Evolutionary conservation across 1,140 invertebrate genomes (phyloP), one percentile per base, ranked within the genome.

Genomic region (Lordiphosa mommai): DNA sequence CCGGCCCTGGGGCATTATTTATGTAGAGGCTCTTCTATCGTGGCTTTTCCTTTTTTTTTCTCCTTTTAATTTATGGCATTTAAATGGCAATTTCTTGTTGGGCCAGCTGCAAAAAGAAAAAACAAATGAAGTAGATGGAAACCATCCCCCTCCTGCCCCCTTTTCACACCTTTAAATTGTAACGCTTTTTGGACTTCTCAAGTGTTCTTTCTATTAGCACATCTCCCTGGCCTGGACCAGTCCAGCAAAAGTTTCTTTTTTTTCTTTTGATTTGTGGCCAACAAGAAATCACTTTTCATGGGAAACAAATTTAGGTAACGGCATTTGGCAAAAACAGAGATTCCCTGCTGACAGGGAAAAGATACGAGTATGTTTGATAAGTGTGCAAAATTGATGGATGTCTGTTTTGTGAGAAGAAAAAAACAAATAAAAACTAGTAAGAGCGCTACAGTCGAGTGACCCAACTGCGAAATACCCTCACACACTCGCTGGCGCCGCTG

Each of bases 41-140:
- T 47, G 49, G 61, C 67, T 77, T 77, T 72, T 71, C 63, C 61
- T 71, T 60, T 43, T 30, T 29, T 41, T 61, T 32, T 51, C 27
- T 40, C 23, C 33, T 47, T 58, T 73, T 59, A 86, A 85, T 85
- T 85, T 85, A 85, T 85, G 61, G 73, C 69, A 68, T 80, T 86
- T 86, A 80, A 86, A 85, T 85, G 80, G 80, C 82, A 74, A 86
- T 85, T 86, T 80, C 79, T 80, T 86, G 73, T 85, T 66, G 10
- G 12, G 14, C 32, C 32, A 20, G 13, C 10, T 23, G 20, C 20
- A 23, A 6, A 23, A 37, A 37, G 34, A 37, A 38, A 41, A 57
- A 41, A 4, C 6, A 36, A 41, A 20, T 34, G 38, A 17, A 32
- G 43, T 20, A 34, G 38, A 17, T 57, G 51, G 29, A 48, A 38